Percentiles rank a stretch among this genome's conserved stretches.
These are phyloP conservation scores for Triplophysa bombifrons DNA, from an alignment of 2,797 vertebrate genomes.

Conservation along the genomic window DNA sequence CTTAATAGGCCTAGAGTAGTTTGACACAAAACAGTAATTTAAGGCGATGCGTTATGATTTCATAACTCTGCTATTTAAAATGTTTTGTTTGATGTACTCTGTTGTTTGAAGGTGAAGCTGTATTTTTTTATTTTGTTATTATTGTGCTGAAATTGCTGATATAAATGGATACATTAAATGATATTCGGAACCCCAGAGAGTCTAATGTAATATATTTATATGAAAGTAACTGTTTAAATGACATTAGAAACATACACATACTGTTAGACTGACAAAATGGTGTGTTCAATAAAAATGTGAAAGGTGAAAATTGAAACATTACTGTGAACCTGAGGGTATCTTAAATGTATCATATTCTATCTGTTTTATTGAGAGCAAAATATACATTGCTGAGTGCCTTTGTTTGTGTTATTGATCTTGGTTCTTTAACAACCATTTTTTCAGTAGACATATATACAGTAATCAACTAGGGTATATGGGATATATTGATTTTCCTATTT, in stretches of 20 bases:
- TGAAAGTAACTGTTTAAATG: not conserved
- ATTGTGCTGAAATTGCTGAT: conserved; percentile 1
- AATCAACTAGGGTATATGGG: not conserved
- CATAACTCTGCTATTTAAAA: conserved; percentile 25
- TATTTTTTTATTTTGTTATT: conserved; percentile 37
- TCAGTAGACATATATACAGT: not conserved
- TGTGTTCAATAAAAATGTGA: not conserved
- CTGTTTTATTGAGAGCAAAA: not conserved
- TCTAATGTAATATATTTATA: conserved; percentile 1
- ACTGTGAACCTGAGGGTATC: not conserved
- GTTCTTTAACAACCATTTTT: conserved; percentile 14
- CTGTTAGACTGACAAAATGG: not conserved
- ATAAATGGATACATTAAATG: too few relatives aligned
- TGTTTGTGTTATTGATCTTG: conserved; percentile 35
- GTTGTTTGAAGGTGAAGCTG: conserved; percentile 27
- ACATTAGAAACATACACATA: not conserved
- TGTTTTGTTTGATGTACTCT: conserved; percentile 33
- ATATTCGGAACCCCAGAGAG: not conserved
- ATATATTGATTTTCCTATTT: not conserved
- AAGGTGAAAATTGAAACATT: not conserved
- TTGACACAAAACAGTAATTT: conserved; percentile 21
- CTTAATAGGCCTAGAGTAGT: conserved; percentile 37
- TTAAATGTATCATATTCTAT: not conserved
- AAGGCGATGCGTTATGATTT: not conserved
- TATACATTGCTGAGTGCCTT: conserved; percentile 45